phyloP scores from a whole-genome alignment of 2,888 invertebrate species.

The Drosophila vallismaia region DNA sequence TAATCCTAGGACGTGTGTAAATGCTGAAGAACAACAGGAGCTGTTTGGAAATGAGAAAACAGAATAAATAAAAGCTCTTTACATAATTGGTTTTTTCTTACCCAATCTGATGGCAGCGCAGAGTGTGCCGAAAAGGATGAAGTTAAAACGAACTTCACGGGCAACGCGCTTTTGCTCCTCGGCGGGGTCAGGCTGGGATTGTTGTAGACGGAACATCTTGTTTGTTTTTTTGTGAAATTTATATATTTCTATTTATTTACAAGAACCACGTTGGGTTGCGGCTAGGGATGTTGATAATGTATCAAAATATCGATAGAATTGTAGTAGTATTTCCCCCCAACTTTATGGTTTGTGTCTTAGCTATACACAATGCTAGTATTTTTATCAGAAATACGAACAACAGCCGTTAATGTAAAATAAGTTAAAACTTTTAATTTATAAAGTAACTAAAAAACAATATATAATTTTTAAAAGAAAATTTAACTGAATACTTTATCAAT shows the following conservation, averaged over 20 bases:
- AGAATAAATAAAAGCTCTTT: slow-evolving; percentile 22
- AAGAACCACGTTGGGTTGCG: slow-evolving; percentile 19
- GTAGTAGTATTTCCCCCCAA: too few relatives aligned
- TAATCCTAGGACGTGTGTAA: slow-evolving; percentile 51
- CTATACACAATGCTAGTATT: background rate
- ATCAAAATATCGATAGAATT: too few relatives aligned
- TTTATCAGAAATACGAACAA: background rate
- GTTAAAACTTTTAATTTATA: background rate
- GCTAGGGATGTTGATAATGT: too few relatives aligned
- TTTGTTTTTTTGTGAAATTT: background rate
- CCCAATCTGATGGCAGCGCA: slow-evolving; percentile 80
- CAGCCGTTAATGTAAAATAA: background rate
- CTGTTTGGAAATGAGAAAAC: slow-evolving; percentile 34
- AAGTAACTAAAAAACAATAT: background rate
- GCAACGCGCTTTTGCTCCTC: slow-evolving; percentile 82
- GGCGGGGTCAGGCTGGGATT: slow-evolving; percentile 82
- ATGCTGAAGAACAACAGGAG: slow-evolving; percentile 58
- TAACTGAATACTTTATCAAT: background rate
- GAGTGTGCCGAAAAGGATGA: slow-evolving; percentile 78
- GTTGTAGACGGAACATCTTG: slow-evolving; percentile 83
- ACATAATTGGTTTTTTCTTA: slow-evolving; percentile 44
- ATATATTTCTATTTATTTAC: slow-evolving; percentile 16
- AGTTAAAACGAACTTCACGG: slow-evolving; percentile 81
- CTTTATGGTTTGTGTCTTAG: too few relatives aligned
- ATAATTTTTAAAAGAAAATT: background rate